Conservation (phyloP, 2,797 vertebrate species). For the Pangasius mekongensis region DNA sequence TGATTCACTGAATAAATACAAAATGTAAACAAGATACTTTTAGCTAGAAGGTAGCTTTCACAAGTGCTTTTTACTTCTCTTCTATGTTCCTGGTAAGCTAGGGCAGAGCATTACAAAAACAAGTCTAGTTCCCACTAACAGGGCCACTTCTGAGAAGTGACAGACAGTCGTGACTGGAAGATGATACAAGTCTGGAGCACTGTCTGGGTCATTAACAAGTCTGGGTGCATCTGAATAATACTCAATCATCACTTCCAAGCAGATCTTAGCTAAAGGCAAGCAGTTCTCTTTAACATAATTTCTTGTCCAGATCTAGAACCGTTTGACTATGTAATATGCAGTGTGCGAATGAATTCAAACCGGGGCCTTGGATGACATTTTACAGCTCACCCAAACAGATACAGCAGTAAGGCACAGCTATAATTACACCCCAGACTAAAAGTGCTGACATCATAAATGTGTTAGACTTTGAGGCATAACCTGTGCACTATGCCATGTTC, state of each 20-base stretch:
- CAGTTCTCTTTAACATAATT: neutral
- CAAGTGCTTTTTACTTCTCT: neutral
- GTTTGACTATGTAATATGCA: neutral
- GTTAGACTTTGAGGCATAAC: constrained; percentile 14
- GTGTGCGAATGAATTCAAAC: neutral
- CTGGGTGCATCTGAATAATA: constrained; percentile 48
- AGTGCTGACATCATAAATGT: constrained; percentile 29
- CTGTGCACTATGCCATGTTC: constrained; percentile 22
- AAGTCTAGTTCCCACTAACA: constrained; percentile 33
- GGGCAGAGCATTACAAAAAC: constrained; percentile 29
- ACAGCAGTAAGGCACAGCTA: neutral
- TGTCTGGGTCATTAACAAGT: constrained; percentile 55
- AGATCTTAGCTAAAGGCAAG: neutral
- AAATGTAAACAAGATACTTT: neutral
- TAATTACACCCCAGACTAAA: constrained; percentile 12
- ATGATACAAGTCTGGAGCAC: constrained; percentile 54
- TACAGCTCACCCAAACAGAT: neutral
- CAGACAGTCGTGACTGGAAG: constrained; percentile 38
- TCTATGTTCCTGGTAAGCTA: constrained; percentile 6
- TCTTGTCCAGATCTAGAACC: neutral
- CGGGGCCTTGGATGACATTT: neutral
- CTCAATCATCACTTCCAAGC: constrained; percentile 21
- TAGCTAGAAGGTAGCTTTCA: neutral
- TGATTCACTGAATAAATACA: neutral
- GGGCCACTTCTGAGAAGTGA: constrained; percentile 57